A percentile compares a stretch with the other conserved stretches of the same genome.
Conservation (phyloP, 1,140 invertebrate genomes). For the Apis mellifera region Amel_HAv3.1 CM009935.2:6053501-6054000, state of each 20-base stretch:
- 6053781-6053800: not conserved
- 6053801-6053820: not conserved
- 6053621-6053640: not conserved
- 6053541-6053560: not conserved
- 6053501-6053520: not conserved
- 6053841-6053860: not conserved
- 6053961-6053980: no score
- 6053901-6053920: no score
- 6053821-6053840: not conserved
- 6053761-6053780: constrained; percentile 21
- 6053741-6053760: constrained; percentile 40
- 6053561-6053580: constrained; percentile 11
- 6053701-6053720: constrained; percentile 45
- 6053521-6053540: not conserved
- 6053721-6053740: constrained; percentile 14
- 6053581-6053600: not conserved
- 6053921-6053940: no score
- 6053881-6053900: not conserved
- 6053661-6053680: not conserved
- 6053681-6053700: not conserved
- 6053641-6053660: not conserved
- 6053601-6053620: constrained; percentile 20
- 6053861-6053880: constrained; percentile 29
- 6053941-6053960: no score
- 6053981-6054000: no score